phyloP scores from a whole-genome alignment of 2,888 invertebrate genomes.

The Hipparchia semele region DNA sequence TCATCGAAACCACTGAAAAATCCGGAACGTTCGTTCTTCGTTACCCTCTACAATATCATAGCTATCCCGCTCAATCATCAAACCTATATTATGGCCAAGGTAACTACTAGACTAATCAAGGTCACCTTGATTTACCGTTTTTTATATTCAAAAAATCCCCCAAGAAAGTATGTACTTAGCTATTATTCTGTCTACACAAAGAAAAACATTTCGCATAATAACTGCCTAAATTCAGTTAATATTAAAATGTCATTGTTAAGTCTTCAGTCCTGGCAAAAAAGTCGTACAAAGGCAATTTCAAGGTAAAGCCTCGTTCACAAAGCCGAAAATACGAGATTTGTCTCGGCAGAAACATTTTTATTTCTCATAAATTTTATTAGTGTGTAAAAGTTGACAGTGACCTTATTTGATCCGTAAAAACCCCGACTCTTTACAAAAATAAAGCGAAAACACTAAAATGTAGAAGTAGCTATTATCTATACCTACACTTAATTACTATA shows the following conservation, averaged over 20 bases:
- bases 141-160: not conserved
- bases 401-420: too few species aligned
- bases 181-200: conserved; percentile 3
- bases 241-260: conserved; percentile 25
- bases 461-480: not conserved
- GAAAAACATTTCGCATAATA: conserved; percentile 13
- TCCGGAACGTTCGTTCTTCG: too few species aligned
- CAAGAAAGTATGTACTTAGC: not conserved
- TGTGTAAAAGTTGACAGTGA: conserved; percentile 3
- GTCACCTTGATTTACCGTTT: not conserved
- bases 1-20: too few species aligned
- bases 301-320: conserved; percentile 19
- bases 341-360: not conserved
- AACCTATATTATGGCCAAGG: too few species aligned
- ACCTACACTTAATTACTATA: too few species aligned
- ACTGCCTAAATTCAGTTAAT: conserved; percentile 22
- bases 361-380: not conserved
- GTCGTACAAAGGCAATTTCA: conserved; percentile 21
- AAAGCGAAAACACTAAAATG: conserved; percentile 1
- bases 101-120: too few species aligned
- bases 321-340: conserved; percentile 2
- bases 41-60: too few species aligned
- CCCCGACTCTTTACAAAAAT: conserved; percentile 1
- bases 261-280: conserved; percentile 14
- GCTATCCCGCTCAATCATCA: too few species aligned